A percentile compares a stretch with the other conserved stretches of the same genome.
Conservation (phyloP, 2,113 vertebrate genomes). For the Scatophagus argus region DNA sequence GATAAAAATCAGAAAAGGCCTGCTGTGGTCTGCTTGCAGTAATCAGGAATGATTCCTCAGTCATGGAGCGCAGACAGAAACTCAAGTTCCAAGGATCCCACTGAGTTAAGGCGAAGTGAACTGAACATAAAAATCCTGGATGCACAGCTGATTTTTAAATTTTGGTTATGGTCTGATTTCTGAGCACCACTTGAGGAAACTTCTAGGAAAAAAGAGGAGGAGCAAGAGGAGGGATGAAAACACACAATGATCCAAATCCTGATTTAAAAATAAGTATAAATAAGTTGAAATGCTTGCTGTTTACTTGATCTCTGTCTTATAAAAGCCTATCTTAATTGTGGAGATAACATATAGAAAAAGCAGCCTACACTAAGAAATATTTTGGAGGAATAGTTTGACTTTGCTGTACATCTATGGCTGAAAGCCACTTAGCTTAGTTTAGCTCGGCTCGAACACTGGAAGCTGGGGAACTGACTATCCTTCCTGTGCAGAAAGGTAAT, state of each 20-base stretch:
- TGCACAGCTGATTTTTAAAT: background rate
- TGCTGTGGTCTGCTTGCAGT: conserved; percentile 59
- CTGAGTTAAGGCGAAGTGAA: conserved; percentile 23
- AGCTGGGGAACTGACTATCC: background rate
- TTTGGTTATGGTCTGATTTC: background rate
- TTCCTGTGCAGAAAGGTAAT: background rate
- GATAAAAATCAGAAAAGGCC: conserved; percentile 53
- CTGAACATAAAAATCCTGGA: conserved; percentile 15
- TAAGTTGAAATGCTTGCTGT: background rate
- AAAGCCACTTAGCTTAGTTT: background rate
- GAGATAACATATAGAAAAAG: no score
- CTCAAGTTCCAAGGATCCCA: background rate
- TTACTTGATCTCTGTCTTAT: no score
- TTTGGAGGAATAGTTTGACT: no score
- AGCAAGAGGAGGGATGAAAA: background rate
- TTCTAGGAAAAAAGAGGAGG: conserved; percentile 12
- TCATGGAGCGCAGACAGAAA: conserved; percentile 21
- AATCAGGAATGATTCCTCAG: conserved; percentile 57
- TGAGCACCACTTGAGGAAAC: background rate
- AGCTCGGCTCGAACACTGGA: background rate
- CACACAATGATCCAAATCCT: background rate
- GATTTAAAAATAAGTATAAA: background rate
- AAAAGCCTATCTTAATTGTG: no score
- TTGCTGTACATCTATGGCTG: background rate
- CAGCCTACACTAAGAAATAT: no score